Evolutionary conservation across 2,113 vertebrate genomes (phyloP), one percentile per base, ranked within the genome.

Genomic region (Equus quagga): DNA sequence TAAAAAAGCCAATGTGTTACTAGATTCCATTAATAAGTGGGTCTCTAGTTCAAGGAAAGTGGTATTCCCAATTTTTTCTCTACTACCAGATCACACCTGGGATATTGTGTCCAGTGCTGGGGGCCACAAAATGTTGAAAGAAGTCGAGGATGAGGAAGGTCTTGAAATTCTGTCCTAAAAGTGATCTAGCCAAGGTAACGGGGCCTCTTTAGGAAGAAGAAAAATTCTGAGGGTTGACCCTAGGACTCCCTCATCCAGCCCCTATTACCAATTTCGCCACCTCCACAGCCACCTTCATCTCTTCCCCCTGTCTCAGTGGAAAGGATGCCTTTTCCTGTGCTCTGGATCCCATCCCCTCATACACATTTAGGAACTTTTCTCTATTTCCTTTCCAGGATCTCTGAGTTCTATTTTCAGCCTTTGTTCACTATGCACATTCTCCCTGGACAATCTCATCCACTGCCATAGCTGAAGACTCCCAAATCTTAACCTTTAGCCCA

Each of bases 31-130:
- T 79, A 94, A 24, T n/a, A 83, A 90, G 23, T 75, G 64, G 23
- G 51, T 89, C 62, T 97, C 70, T 70, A 58, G 44, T 94, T 93
- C 49, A 97, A 92, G 54, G 6, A 58, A 94, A 96, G 17, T 28
- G 15, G 36, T 87, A 92, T 91, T 95, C 33, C 78, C 64, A 95
- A 65, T 84, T 33, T 87, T 91, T 13, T 92, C n/a, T 91, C 44
- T 54, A 89, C 41, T 87, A 73, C 31, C 31, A 97, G 31, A 82
- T 54, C 58, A 85, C 21, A 80, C 14, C 44, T 91, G 17, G 46
- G 3, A 87, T 97, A 90, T 15, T 93, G 3, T 78, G 10, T 96
- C 46, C n/a, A 62, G 19, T 64, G 23, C 31, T 80, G 56, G 19
- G n/a, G 46, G 28, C 49, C 69, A 92, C 13, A 72, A 91, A 67